A percentile compares a stretch with the other conserved stretches of the same genome.
phyloP scores from a whole-genome alignment of 2,888 invertebrate genomes.

The Tetramorium bicarinatum region DNA sequence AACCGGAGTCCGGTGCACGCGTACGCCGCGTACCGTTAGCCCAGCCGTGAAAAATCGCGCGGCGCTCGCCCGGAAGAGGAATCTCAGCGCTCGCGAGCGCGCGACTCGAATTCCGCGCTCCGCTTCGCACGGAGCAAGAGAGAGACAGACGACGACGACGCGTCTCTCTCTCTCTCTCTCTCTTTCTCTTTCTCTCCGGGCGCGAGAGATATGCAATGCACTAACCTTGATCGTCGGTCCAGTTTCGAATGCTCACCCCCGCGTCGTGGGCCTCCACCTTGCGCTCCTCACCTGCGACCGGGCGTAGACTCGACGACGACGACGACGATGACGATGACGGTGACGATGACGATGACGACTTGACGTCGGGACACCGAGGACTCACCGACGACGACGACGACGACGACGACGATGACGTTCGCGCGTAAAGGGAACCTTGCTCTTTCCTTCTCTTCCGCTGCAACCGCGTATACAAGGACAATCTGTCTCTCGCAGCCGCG shows the following conservation, averaged over 20 bases:
- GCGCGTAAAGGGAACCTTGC: not conserved
- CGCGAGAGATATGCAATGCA: constrained; percentile 16
- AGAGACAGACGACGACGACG: not conserved
- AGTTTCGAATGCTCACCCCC: constrained; percentile 81
- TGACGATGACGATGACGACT: too few relatives aligned
- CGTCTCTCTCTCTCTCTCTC: too few relatives aligned
- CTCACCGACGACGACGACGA: too few relatives aligned
- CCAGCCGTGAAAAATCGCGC: constrained; percentile 1
- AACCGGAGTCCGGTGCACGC: not conserved
- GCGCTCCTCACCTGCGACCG: constrained; percentile 42
- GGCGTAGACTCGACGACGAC: constrained; percentile 39
- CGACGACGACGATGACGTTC: not conserved
- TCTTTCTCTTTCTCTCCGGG: not conserved
- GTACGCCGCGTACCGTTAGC: constrained; percentile 10
- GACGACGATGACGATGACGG: not conserved
- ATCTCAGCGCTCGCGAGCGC: constrained; percentile 18
- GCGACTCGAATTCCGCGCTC: constrained; percentile 37
- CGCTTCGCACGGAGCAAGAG: not conserved
- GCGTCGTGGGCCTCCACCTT: constrained; percentile 69
- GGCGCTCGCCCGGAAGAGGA: constrained; percentile 15
- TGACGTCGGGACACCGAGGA: not conserved
- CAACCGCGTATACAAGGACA: constrained; percentile 5
- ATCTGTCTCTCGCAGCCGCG: constrained; percentile 45
- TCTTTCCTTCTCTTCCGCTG: not conserved
- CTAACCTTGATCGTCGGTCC: constrained; percentile 84